Conservation (phyloP, 1,140 invertebrate species). For the Neotoxoptera formosana region DNA sequence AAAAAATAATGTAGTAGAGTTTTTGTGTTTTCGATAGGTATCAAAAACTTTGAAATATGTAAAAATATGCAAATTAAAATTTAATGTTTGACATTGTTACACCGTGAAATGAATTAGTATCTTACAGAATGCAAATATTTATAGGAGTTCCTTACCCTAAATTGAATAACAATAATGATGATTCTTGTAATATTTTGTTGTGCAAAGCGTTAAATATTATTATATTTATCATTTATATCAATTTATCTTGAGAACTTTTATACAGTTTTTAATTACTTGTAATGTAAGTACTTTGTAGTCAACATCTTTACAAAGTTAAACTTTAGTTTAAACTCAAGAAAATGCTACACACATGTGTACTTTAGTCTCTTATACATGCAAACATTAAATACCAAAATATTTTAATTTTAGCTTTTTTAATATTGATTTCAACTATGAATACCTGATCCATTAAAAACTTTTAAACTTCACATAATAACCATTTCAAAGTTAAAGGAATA, state of each 20-base stretch:
- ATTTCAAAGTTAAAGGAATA: neutral
- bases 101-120: neutral
- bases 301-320: slow-evolving; percentile 16
- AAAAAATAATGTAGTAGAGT: neutral
- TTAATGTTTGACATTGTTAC: slow-evolving; percentile 13
- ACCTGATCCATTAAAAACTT: neutral
- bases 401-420: neutral
- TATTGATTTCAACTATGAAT: slow-evolving; percentile 4
- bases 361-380: neutral
- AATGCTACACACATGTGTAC: neutral
- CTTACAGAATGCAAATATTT: slow-evolving; percentile 21
- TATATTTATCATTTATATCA: slow-evolving; percentile 1
- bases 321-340: neutral
- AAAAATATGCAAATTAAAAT: slow-evolving; percentile 30
- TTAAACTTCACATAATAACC: neutral
- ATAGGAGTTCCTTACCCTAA: neutral
- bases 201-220: neutral
- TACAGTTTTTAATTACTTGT: neutral
- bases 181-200: neutral
- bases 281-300: neutral
- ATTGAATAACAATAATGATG: slow-evolving; percentile 24
- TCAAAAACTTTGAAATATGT: slow-evolving; percentile 18
- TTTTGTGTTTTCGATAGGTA: neutral
- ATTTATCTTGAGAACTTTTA: neutral
- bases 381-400: neutral